Evolutionary conservation across 2,113 vertebrate genomes (phyloP).

Genomic region (Eonycteris spelaea): DNA sequence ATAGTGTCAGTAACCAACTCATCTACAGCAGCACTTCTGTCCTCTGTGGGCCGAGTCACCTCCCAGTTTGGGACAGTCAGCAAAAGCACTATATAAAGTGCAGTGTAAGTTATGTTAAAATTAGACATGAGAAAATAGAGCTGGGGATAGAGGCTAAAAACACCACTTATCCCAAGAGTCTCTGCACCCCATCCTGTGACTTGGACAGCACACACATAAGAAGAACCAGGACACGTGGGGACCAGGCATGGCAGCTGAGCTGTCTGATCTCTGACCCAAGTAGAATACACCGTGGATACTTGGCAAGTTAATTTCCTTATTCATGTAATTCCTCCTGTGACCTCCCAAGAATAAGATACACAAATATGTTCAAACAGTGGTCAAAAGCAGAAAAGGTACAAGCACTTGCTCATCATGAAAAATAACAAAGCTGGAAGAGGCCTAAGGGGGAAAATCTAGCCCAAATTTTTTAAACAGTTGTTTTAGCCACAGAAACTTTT

Average conservation of each 20-base stretch:
- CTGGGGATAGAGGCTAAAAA: background rate
- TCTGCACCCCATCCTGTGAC: fast-evolving
- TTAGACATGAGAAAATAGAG: background rate
- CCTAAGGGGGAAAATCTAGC: background rate
- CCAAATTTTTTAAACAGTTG: background rate
- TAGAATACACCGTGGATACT: fast-evolving
- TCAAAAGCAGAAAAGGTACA: background rate
- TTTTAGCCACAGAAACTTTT: background rate
- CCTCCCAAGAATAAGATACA: background rate
- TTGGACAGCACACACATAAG: background rate
- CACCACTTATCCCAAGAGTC: background rate
- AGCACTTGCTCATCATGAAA: background rate
- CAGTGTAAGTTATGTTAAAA: background rate
- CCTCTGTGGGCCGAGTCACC: no score
- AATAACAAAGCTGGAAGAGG: background rate
- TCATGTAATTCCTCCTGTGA: background rate
- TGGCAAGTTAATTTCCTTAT: background rate
- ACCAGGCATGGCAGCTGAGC: background rate
- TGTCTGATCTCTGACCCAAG: background rate
- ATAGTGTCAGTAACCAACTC: background rate
- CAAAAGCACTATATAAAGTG: background rate
- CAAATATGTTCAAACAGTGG: background rate
- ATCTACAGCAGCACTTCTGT: background rate
- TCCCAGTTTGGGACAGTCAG: background rate
- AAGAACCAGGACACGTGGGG: background rate